Base-by-base conservation (phyloP, 2,888 invertebrate genomes). In the Lasius platythorax region DNA sequence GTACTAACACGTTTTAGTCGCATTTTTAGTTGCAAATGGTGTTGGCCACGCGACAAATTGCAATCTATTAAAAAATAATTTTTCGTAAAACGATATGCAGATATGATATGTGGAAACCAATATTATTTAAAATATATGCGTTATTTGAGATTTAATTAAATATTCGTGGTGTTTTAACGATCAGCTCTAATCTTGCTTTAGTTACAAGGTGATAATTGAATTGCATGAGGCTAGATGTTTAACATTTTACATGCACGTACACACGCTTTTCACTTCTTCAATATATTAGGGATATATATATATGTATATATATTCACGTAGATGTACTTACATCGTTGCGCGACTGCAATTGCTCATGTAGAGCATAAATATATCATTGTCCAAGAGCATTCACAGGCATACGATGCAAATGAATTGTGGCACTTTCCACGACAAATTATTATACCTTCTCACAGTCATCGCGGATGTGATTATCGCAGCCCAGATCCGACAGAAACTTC, bases 341-440 rank as follows among this genome's bases (percentile, higher is more conserved):
- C 50, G 5, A 50, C 9, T 67, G 46, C 40, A 53, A 28, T 37
- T 37, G 43, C 12, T 18, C 67, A 23, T 18, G 33, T 23, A n/a
- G 33, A 79, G 46, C 33, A 37, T 61, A 70, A 72, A 72, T 61
- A 33, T 72, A 61, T 79, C 79, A 58, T 15, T 61, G 68, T 79
- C 58, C 33, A 23, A 61, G 18, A 61, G 33, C 28, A 50, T 76
- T 64, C 79, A 50, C 53, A 37, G 4, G 61, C 79, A 28, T 40
- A 53, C 18, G 23, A 33, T 61, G 74, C 43, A 58, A 79, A 79
- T 73, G 74, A 79, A 73, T 72, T 43, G 53, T 56, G 79, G 58
- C 74, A 79, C 46, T 73, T 73, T 18, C 33, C 74, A 33, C 23
- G 74, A 79, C 74, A 33, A 73, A 73, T 79, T 73, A 56, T 61